phyloP scores from a whole-genome alignment of 2,797 vertebrate species.

The Esox masquinongy region DNA sequence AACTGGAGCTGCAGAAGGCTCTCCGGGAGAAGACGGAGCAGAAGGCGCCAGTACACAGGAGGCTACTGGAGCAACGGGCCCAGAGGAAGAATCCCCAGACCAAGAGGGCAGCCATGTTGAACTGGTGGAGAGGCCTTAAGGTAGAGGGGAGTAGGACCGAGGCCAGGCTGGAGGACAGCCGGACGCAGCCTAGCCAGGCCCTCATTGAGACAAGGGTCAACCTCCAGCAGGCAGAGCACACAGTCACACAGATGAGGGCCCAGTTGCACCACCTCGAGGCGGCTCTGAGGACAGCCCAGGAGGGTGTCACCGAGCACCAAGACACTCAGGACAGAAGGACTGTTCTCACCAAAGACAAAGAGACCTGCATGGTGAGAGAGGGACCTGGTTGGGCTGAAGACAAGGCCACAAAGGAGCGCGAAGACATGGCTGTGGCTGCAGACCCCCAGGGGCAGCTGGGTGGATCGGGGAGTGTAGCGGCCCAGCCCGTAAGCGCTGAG shows the following conservation, averaged over 20 bases:
- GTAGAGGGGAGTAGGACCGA: conserved; percentile 46
- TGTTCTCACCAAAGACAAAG: conserved; percentile 41
- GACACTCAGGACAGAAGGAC: conserved; percentile 20
- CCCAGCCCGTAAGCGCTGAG: conserved; percentile 37
- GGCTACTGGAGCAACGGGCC: conserved; percentile 48
- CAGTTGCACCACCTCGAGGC: conserved; percentile 57
- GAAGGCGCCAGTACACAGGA: conserved; percentile 56
- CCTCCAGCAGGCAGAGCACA: conserved; percentile 55
- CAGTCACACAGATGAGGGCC: conserved; percentile 61
- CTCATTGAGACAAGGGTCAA: conserved; percentile 43
- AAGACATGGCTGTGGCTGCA: conserved; percentile 61
- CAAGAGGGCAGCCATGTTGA: conserved; percentile 60
- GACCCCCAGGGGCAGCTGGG: conserved; percentile 34
- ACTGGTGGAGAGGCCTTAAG: conserved; percentile 67
- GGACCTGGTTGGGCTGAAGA: conserved; percentile 22
- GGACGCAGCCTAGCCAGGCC: conserved; percentile 28
- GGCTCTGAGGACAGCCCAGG: conserved; percentile 48
- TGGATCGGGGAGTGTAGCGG: conserved; percentile 11
- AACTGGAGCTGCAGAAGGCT: conserved; percentile 64
- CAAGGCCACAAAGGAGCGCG: conserved; percentile 45
- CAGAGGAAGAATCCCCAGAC: conserved; percentile 51
- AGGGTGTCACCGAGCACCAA: conserved; percentile 37
- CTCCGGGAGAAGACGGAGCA: conserved; percentile 66
- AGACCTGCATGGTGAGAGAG: conserved; percentile 46
- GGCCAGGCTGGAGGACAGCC: conserved; percentile 23